Conservation (phyloP, 2,888 invertebrate genomes). For the Xestia sexstrigata region DNA sequence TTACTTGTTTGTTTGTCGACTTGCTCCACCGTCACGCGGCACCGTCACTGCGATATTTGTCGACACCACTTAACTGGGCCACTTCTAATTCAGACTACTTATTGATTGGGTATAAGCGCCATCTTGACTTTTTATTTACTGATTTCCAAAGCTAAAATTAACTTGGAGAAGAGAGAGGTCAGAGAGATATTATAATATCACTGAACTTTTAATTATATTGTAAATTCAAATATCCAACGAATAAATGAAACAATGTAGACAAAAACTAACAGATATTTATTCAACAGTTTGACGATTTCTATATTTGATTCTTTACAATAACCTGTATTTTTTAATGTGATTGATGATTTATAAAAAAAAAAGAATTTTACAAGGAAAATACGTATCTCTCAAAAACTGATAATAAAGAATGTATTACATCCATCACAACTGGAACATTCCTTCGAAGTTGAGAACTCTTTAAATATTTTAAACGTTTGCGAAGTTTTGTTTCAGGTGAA, state of each 20-base stretch:
- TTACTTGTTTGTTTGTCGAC: conserved; percentile 52
- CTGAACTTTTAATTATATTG: conserved; percentile 3
- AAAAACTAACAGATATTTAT: background rate
- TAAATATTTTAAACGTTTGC: conserved; percentile 29
- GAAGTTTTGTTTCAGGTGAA: conserved; percentile 17
- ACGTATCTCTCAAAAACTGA: background rate
- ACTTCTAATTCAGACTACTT: conserved; percentile 22
- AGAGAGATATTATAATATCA: background rate
- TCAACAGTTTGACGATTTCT: background rate
- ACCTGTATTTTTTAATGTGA: background rate
- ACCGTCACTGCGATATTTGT: conserved; percentile 39
- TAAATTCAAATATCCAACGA: background rate
- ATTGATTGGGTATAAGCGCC: conserved; percentile 25
- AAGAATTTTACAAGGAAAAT: background rate
- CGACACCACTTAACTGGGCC: conserved; percentile 10
- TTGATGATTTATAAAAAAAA: background rate
- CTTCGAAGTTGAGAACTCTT: conserved; percentile 5
- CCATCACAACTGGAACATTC: background rate
- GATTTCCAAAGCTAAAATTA: background rate
- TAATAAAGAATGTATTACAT: conserved; percentile 20
- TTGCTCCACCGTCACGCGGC: conserved; percentile 13
- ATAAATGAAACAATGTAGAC: background rate
- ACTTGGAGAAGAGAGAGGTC: background rate
- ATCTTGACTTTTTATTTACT: conserved; percentile 2
- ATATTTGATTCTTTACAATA: background rate